phyloP scores from a whole-genome alignment of 2,888 invertebrate genomes.

The Lomographa bimaculata region DNA sequence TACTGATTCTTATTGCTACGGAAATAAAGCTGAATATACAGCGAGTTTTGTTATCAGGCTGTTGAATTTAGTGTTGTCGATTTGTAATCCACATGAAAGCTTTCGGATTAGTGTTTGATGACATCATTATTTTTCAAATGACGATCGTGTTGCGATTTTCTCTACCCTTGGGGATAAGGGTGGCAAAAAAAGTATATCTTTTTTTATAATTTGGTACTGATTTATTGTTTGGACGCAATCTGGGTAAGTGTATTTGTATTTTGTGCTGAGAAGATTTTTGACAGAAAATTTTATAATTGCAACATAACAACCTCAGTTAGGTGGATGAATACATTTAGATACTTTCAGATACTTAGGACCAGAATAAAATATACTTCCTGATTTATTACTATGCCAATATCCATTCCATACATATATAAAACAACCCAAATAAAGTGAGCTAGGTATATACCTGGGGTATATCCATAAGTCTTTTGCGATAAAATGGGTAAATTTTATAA shows the following conservation, averaged over 20 bases:
- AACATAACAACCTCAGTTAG: too few species aligned
- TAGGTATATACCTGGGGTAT: too few species aligned
- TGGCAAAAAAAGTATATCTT: conserved; percentile 45
- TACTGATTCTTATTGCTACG: conserved; percentile 10
- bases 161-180: conserved; percentile 55
- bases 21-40: conserved; percentile 40
- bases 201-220: conserved; percentile 53
- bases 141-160: conserved; percentile 77
- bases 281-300: too few species aligned
- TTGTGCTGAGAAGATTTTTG: too few species aligned
- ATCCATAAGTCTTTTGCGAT: too few species aligned
- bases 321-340: too few species aligned
- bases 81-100: conserved; percentile 82
- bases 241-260: conserved; percentile 29
- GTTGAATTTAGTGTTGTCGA: conserved; percentile 36
- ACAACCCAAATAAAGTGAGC: too few species aligned
- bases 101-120: conserved; percentile 83
- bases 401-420: too few species aligned
- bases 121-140: conserved; percentile 81
- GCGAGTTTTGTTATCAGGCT: conserved; percentile 1
- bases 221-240: conserved; percentile 57
- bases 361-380: too few species aligned
- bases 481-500: too few species aligned
- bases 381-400: too few species aligned
- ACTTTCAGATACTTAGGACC: too few species aligned